These are phyloP conservation scores for Trematocara nigrifrons DNA, from an alignment of 2,113 vertebrate species.

Conservation along the genomic window DNA sequence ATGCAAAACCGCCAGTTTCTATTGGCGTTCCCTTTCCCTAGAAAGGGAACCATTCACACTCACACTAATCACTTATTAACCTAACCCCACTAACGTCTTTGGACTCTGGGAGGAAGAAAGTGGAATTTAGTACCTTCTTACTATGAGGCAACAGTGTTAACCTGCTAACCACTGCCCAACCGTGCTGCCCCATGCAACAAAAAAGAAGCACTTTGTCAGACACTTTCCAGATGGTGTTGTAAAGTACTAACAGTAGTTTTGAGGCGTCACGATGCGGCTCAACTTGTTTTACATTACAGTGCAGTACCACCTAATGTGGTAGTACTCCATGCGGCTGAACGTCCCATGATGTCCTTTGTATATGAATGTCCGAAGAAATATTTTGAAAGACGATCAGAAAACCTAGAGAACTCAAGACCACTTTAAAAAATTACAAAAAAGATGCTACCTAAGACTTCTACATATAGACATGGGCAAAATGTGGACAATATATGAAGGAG, in stretches of 20 bases:
- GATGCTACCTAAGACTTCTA: background rate
- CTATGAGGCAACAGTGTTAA: background rate
- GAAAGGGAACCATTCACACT: background rate
- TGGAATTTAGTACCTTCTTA: background rate
- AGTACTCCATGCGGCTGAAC: background rate
- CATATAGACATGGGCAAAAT: background rate
- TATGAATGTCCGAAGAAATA: background rate
- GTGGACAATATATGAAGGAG: background rate
- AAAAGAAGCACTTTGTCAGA: background rate
- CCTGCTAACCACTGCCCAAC: background rate
- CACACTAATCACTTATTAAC: background rate
- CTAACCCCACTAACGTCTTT: background rate
- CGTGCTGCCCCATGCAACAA: background rate
- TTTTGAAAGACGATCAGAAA: background rate
- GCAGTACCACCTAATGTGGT: background rate
- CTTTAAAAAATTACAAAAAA: background rate
- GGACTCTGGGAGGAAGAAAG: background rate
- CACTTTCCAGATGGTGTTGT: background rate
- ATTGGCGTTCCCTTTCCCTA: no score
- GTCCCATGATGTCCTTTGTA: background rate
- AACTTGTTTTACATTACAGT: background rate
- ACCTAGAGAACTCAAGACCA: background rate
- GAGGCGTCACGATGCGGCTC: fast-evolving
- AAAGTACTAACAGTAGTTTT: background rate
- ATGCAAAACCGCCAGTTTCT: background rate